These are phyloP conservation scores for Cataglyphis livida DNA, from an alignment of 2,888 invertebrate genomes.

Conservation along the genomic window DNA sequence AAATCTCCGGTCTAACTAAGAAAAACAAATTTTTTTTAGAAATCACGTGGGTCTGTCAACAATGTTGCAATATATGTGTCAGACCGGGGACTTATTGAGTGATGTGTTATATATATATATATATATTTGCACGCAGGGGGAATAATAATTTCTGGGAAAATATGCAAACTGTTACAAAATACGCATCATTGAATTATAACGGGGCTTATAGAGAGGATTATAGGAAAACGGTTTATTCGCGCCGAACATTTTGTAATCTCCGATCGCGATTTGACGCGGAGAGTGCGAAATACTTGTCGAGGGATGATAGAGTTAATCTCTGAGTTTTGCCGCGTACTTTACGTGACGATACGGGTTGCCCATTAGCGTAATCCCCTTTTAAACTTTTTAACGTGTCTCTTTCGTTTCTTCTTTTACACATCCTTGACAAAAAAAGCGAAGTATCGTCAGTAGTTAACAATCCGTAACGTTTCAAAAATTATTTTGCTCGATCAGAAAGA, in stretches of 20 bases:
- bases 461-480: slow-evolving; percentile 28
- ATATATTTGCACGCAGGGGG: background rate
- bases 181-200: slow-evolving; percentile 51
- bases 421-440: background rate
- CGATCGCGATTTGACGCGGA: slow-evolving; percentile 45
- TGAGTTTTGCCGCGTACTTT: slow-evolving; percentile 37
- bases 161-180: slow-evolving; percentile 24
- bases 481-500: background rate
- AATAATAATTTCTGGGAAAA: slow-evolving; percentile 41
- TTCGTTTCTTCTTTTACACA: background rate
- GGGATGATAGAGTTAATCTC: slow-evolving; percentile 42
- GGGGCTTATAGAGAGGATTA: slow-evolving; percentile 39
- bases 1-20: too few relatives aligned
- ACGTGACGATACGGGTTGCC: slow-evolving; percentile 40
- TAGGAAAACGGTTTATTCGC: slow-evolving; percentile 43
- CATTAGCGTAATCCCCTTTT: slow-evolving; percentile 51
- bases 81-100: too few relatives aligned
- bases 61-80: too few relatives aligned
- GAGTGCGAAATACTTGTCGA: slow-evolving; percentile 15
- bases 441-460: slow-evolving; percentile 20
- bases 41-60: too few relatives aligned
- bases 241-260: slow-evolving; percentile 47
- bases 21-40: too few relatives aligned
- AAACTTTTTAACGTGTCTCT: slow-evolving; percentile 33
- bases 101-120: background rate